phyloP scores from a whole-genome alignment of 2,888 invertebrate genomes.

The Clostera curtula region DNA sequence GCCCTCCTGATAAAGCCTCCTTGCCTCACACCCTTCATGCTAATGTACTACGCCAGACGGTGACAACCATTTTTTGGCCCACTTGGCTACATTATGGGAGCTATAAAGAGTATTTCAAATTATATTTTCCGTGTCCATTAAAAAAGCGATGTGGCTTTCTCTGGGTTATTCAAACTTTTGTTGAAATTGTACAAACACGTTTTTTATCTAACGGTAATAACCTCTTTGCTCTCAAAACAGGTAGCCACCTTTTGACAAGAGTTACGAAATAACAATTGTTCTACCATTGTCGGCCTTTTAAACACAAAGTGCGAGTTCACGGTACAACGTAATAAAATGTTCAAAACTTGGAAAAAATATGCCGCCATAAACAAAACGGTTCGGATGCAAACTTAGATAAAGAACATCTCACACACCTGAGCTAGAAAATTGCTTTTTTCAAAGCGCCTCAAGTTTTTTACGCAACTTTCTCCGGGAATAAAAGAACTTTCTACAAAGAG shows the following conservation, averaged over 20 bases:
- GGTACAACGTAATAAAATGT: slow-evolving; percentile 68
- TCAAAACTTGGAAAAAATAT: slow-evolving; percentile 71
- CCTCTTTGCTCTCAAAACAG: slow-evolving; percentile 39
- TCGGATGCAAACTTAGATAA: slow-evolving; percentile 76
- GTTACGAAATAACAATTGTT: slow-evolving; percentile 57
- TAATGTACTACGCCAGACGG: slow-evolving; percentile 73
- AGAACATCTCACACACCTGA: slow-evolving; percentile 75
- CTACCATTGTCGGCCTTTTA: slow-evolving; percentile 43
- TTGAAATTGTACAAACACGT: slow-evolving; percentile 23
- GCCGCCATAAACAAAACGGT: slow-evolving; percentile 69
- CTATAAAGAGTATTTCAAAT: slow-evolving; percentile 74
- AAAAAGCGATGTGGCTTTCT: slow-evolving; percentile 59
- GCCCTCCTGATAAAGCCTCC: slow-evolving; percentile 73
- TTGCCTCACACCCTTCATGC: slow-evolving; percentile 71
- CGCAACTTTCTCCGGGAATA: slow-evolving; percentile 71
- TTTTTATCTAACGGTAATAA: slow-evolving; percentile 20
- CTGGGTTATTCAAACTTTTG: slow-evolving; percentile 45
- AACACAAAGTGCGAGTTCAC: slow-evolving; percentile 50
- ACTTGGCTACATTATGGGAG: slow-evolving; percentile 71
- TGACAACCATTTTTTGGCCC: slow-evolving; percentile 75
- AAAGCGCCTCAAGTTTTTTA: slow-evolving; percentile 72
- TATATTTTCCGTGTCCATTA: slow-evolving; percentile 71
- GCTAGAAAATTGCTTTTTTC: slow-evolving; percentile 76
- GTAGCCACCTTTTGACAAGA: slow-evolving; percentile 45
- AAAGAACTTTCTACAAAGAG: slow-evolving; percentile 68